Base-by-base conservation (phyloP, 2,888 invertebrate species). In the Trichogramma evanescens region DNA sequence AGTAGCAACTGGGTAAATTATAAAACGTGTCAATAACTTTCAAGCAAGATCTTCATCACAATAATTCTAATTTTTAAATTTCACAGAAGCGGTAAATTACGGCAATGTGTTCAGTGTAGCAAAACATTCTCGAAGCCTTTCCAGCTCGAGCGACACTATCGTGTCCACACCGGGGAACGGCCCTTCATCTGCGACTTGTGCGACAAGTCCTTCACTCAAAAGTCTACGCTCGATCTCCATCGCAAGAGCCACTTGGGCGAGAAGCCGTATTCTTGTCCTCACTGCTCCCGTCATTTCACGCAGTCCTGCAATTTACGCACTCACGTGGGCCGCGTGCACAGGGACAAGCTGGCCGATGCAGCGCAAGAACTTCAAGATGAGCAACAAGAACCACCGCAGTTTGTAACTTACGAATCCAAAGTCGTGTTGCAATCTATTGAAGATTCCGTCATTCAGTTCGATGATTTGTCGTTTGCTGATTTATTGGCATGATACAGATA, bases 231-330 rank as follows among this genome's bases (percentile, higher is more conserved):
- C 43, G 79, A 82, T 58, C 81, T 82, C 64, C 88, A 88, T 71
- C 78, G 82, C 68, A 81, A 81, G 57, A 80, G 81, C 62, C 86
- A 88, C 73, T 79, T 80, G 0, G 83, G 82, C 5, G 80, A 82
- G 62, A 78, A 82, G 50, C 84, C 84, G 0, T 81, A 80, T 70
- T 73, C 75, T 4, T 87, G 87, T 71, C 76, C 80, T 1, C 79
- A 82, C 63, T 87, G 87, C 71, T 78, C 80, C n/a, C 81, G 81
- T 66, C 80, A 80, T 7, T 86, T 86, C 70, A 80, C 82, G n/a
- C 81, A 82, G 63, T 82, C 82, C 67, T 83, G 84, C 42, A 84
- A 84, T 70, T 74, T 87, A 6, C 81, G 83, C 65, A 83, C 83
- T 0, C 86, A 87, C 70, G 78, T 85, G 54, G 80, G 80, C 72